These are phyloP conservation scores for Sander lucioperca DNA, from an alignment of 2,113 vertebrate species.

Conservation along the genomic window DNA sequence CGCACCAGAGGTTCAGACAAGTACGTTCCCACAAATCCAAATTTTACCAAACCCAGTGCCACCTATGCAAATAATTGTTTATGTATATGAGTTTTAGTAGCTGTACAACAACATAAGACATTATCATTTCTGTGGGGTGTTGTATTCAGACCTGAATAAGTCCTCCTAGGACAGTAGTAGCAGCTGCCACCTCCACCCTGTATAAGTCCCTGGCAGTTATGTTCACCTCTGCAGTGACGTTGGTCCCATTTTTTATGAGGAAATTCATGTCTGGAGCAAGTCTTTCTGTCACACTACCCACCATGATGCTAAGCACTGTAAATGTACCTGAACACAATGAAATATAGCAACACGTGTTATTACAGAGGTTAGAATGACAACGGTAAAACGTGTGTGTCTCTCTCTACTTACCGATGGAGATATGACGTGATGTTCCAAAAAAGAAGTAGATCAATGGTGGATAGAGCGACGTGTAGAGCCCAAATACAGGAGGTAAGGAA, in stretches of 20 bases:
- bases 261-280: constrained; percentile 84
- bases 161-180: constrained; percentile 89
- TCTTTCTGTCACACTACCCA: constrained; percentile 91
- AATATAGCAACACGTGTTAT: background rate
- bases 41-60: constrained; percentile 90
- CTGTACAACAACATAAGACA: background rate
- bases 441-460: constrained; percentile 93
- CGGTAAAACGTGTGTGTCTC: background rate
- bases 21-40: constrained; percentile 96
- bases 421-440: constrained; percentile 96
- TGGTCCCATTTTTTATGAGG: constrained; percentile 81
- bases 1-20: constrained; percentile 94
- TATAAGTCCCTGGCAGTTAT: constrained; percentile 72
- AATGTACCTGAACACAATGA: constrained; percentile 90
- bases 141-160: constrained; percentile 90
- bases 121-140: background rate
- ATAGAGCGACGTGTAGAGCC: constrained; percentile 95
- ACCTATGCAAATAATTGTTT: constrained; percentile 81
- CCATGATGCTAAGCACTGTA: constrained; percentile 96
- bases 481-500: constrained; percentile 92
- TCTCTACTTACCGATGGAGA: constrained; percentile 90
- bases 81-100: background rate
- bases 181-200: constrained; percentile 90
- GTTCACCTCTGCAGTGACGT: constrained; percentile 71
- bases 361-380: background rate